phyloP scores from a whole-genome alignment of 2,113 vertebrate genomes.

The Peromyscus maniculatus region DNA sequence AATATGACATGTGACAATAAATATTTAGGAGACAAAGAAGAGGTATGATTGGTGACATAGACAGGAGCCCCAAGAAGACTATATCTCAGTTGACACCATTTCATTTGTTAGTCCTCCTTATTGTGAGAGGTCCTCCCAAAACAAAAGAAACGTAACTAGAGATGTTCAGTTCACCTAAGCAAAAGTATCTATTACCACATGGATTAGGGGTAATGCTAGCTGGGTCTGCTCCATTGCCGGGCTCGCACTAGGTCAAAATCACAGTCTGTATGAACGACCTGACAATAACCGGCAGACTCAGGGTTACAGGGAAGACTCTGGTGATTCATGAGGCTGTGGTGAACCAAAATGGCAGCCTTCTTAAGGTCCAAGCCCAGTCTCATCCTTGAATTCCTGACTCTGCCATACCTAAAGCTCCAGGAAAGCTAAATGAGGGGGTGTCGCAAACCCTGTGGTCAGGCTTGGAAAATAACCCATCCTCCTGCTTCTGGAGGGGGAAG shows the following conservation, averaged over 20 bases:
- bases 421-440: neutral
- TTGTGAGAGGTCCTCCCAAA: neutral
- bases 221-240: neutral
- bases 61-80: neutral
- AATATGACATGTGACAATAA: neutral
- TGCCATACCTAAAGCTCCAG: neutral
- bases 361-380: too few relatives aligned
- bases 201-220: neutral
- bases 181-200: neutral
- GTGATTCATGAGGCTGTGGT: neutral
- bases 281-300: neutral
- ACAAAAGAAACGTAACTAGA: neutral
- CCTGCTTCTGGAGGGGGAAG: neutral
- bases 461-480: neutral
- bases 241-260: neutral
- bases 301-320: neutral
- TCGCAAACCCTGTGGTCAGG: neutral
- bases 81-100: neutral
- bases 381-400: neutral
- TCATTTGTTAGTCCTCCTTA: neutral
- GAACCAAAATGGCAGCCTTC: neutral
- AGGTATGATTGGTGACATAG: neutral
- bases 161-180: neutral
- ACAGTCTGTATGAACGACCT: neutral
- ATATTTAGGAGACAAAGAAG: neutral